Base-by-base conservation (phyloP, 2,888 invertebrate species). In the Tridacna gigas region DNA sequence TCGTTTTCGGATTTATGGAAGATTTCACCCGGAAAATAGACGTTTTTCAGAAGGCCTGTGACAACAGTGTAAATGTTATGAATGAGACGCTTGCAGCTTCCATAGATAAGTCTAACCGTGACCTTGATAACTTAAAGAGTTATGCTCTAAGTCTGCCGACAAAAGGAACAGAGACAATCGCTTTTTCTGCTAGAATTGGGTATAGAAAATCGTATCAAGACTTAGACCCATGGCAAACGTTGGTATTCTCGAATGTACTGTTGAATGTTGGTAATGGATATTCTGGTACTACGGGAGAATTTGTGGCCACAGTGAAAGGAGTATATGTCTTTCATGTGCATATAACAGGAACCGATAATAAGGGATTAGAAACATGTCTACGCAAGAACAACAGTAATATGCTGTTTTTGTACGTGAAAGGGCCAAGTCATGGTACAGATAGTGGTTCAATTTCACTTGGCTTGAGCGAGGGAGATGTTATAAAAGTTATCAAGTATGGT, bases 401-500 rank as follows among this genome's bases (percentile, higher is more conserved):
- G 11, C 22, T 80, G 60, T 75, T 22, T 26, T 22, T 80, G n/a
- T 80, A 69, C 48, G 76, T 60, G 0, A 51, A 71, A 25, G 80
- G 80, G 18, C 37, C 47, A 3, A 12, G n/a, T 20, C 71, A 76
- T 61, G 76, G 76, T 28, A 69, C 45, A 9, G 80, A 75, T n/a
- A 66, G 80, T 28, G 61, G 75, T 25, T 45, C 66, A n/a, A 28
- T 80, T 9, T 69, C 73, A 20, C 18, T 80, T 9, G 13, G 76
- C 12, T 37, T 80, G 28, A 28, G 26, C 1, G 60, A 69, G 47
- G 76, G 71, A 12, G 80, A 80, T 37, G 26, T 28, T 11, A 22
- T 80, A 7, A 80, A 69, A 37, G 80, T 80, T 12, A 69, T 61
- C 9, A 80, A 80, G 60, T 47, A 80, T 63, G 80, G 80, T 47